Evolutionary conservation across 2,888 invertebrate species (phyloP), one percentile per base, ranked within the genome.

Genomic region (Drosophila bunnanda): DNA sequence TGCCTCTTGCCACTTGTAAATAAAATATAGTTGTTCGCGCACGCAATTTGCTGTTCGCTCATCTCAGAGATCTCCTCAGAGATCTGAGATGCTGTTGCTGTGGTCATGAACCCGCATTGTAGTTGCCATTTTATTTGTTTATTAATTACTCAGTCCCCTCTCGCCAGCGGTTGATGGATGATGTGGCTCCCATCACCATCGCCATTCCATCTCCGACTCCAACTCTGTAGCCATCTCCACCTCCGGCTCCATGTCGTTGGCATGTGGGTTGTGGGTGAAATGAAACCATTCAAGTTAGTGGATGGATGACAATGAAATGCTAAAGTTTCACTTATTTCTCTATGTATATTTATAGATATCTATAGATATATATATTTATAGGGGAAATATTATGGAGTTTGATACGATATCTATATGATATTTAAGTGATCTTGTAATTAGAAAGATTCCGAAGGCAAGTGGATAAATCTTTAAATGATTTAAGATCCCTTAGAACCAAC

Each of bases 91-190:
- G 48, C 48, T 44, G 54, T 12, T 25, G 62, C 62, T 67, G 82
- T 88, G 86, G 83, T 88, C 80, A 78, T 88, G 88, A 75, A 80
- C 88, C 83, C 83, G 83, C 80, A 86, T 83, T 88, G 81, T 85
- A 76, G 76, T 75, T 83, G 87, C 67, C 87, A 83, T 86, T 83
- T 88, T 67, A 82, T 82, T 82, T 81, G 83, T 75, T 84, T 87
- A 88, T 83, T 83, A 83, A 88, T 83, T 85, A 78, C 80, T 66
- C 25, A 34, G 60, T 22, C 62, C 82, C 54, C 62, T 38, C 54
- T 48, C 62, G 54, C 46, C 61, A 65, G 68, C 73, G 60, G 67
- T 78, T 81, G 79, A 87, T 87, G 81, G 73, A 87, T 78, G 81
- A 65, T 60, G 79, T 48, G 67, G 46, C 66, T 56, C 43, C 67